Evolutionary conservation across 2,797 vertebrate species (phyloP).

Genomic region (Sebastes taczanowskii): DNA sequence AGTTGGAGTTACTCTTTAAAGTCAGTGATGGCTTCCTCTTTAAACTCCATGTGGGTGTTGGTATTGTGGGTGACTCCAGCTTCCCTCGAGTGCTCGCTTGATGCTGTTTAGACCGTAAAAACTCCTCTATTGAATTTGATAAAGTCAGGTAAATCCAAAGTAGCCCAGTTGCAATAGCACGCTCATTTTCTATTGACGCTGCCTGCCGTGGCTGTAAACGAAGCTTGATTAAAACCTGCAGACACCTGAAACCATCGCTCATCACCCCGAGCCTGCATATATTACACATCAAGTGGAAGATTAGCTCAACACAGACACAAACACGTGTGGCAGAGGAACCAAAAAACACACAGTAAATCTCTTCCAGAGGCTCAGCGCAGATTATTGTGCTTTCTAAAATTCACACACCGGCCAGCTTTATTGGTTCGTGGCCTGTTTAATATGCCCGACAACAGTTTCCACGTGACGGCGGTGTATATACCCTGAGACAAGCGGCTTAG

Average conservation of each 20-base stretch:
- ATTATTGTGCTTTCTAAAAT: constrained; percentile 65
- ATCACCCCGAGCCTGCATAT: constrained; percentile 8
- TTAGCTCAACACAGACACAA: constrained; percentile 19
- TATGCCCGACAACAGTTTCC: constrained; percentile 62
- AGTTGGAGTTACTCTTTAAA: background rate
- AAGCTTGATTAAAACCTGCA: constrained; percentile 11
- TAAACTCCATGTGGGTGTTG: background rate
- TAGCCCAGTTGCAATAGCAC: background rate
- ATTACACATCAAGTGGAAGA: constrained; percentile 35
- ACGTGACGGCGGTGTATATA: constrained; percentile 57
- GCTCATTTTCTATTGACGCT: background rate
- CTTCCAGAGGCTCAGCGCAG: constrained; percentile 46
- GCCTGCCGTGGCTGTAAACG: background rate
- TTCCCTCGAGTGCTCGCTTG: background rate
- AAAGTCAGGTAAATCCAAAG: background rate
- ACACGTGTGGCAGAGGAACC: constrained; percentile 22
- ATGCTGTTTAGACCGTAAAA: background rate
- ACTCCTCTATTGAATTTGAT: background rate
- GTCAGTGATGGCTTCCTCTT: background rate
- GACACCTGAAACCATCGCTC: constrained; percentile 12
- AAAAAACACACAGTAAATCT: constrained; percentile 55
- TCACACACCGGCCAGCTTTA: constrained; percentile 60
- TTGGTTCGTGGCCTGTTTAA: constrained; percentile 74
- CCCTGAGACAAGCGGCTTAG: constrained; percentile 62
- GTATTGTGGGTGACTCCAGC: background rate